These are phyloP conservation scores for Manis javanica DNA, from an alignment of 2,797 vertebrate species.

Conservation along the genomic window DNA sequence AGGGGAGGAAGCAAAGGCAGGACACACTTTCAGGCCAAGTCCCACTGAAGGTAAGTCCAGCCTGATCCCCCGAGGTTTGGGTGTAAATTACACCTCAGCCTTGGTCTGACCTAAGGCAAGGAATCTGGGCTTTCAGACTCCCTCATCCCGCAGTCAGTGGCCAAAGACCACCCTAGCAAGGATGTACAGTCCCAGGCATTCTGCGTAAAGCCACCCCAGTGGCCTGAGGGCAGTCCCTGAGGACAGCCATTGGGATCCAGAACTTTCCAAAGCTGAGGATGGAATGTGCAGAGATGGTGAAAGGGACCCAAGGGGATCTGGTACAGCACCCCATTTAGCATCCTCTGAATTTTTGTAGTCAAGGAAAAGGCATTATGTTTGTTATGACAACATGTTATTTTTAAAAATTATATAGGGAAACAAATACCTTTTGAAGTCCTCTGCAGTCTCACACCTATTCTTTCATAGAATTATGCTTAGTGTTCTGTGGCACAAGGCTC, in stretches of 20 bases:
- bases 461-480: not conserved
- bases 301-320: not conserved
- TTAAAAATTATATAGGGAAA: not conserved
- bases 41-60: accelerated
- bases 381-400: not conserved
- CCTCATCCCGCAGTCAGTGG: not conserved
- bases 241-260: not conserved
- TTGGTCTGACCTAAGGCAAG: not conserved
- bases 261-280: not conserved
- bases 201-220: not conserved
- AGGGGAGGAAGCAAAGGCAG: not conserved
- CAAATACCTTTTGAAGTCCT: not conserved
- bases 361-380: not conserved
- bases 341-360: not conserved
- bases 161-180: not conserved
- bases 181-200: not conserved
- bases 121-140: not conserved
- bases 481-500: not conserved
- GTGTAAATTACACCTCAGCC: not conserved
- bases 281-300: not conserved
- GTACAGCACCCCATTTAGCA: not conserved
- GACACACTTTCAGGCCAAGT: not conserved
- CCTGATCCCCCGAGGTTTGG: not conserved
- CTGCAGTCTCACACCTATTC: not conserved
- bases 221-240: not conserved